Evolutionary conservation across 2,113 vertebrate species (phyloP).

Genomic region (Elaphurus davidianus): DNA sequence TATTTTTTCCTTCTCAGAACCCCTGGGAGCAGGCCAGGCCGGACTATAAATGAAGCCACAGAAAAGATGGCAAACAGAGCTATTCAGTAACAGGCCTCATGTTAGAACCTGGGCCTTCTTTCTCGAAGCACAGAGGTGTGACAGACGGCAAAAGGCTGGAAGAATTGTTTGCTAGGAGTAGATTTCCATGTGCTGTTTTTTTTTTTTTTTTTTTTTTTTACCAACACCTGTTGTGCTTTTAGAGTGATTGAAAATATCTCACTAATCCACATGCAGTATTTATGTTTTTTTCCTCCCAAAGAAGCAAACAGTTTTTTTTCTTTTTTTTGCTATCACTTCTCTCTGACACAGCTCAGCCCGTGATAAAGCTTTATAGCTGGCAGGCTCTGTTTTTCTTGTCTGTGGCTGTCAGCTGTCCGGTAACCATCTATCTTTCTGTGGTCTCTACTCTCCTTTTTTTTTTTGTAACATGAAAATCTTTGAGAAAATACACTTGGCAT

Average conservation of each 20-base stretch:
- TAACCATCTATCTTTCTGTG: neutral
- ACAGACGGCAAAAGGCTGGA: neutral
- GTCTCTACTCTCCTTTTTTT: neutral
- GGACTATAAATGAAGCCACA: neutral
- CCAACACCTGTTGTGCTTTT: neutral
- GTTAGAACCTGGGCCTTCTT: neutral
- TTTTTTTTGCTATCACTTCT: neutral
- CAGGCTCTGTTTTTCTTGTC: neutral
- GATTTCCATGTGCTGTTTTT: neutral
- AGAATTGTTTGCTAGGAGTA: neutral
- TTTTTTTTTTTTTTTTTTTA: neutral
- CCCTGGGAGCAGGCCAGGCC: neutral
- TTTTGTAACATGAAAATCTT: neutral
- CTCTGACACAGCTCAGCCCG: neutral
- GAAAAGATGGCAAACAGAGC: neutral
- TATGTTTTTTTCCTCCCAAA: neutral
- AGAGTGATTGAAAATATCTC: conserved; percentile 20
- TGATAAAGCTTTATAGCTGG: neutral
- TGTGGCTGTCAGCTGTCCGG: neutral
- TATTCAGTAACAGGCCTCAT: neutral
- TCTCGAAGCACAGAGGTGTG: neutral
- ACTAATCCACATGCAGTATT: neutral
- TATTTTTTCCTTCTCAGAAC: neutral
- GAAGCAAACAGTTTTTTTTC: conserved; percentile 2
- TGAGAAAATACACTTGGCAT: neutral